Base-by-base conservation (phyloP, 2,797 vertebrate genomes). In the Pristis pectinata region DNA sequence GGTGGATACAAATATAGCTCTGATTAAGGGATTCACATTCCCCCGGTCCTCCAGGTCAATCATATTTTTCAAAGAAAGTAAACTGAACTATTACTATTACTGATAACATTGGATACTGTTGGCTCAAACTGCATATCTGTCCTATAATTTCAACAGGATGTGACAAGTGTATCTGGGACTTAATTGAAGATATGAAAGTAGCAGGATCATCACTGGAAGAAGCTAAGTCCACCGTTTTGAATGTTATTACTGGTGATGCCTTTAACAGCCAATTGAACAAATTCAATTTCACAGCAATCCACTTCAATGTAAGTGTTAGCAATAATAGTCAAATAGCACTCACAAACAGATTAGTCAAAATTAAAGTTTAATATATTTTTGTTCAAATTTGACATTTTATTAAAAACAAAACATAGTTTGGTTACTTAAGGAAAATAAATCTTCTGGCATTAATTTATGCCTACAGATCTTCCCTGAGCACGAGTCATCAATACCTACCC, bases 91-190 rank as follows among this genome's bases (percentile, higher is more conserved):
- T n/a, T n/a, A n/a, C n/a, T n/a, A n/a, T n/a, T n/a, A n/a, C 56
- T 77, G 10, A 93, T 82, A 59, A 77, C 82, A 15, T 94, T 95
- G 15, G 30, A 15, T 34, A 49, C 30, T 19, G 22, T 93, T 72
- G 15, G 41, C 3, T 85, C 83, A 89, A 74, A 85, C 37, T 74
- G 15, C 4, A 13, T 24, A 94, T 7, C 9, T 95, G 3, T 95
- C 95, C 96, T 95, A 24, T 95, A 95, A 77, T n/a, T 27, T 74
- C 22, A 74, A 34, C 95, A 99, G 99, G 97, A 95, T 99, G 99
- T 59, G 98, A 99, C 94, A 98, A 99, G 76, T 99, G 99, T 77
- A 97, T 98, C 95, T 99, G 98, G 99, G 98, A 98, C 96, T 97
- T 99, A 96, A 98, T 98, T 19, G 97, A 98, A 41, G 99, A 99